Percentiles rank a stretch among this genome's conserved stretches.
These are phyloP conservation scores for Zhengitettix transpicula DNA, from an alignment of 2,888 invertebrate genomes.

Conservation along the genomic window DNA sequence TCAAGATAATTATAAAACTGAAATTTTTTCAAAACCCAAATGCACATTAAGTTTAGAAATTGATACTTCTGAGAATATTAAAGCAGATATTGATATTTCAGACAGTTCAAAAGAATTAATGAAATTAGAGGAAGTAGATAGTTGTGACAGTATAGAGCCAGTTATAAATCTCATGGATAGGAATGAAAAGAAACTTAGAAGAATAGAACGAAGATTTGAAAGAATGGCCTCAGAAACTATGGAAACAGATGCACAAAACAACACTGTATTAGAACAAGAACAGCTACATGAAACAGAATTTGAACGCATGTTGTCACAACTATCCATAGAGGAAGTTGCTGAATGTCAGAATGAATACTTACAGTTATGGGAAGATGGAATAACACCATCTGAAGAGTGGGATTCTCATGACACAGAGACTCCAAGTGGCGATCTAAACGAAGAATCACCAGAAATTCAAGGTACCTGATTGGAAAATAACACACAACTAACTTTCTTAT, in stretches of 20 bases:
- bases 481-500: not conserved
- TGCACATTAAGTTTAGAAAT: no score
- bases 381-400: constrained; percentile 15
- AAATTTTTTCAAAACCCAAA: not conserved
- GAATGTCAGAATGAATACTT: constrained; percentile 31
- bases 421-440: constrained; percentile 14
- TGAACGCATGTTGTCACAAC: constrained; percentile 30
- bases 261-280: constrained; percentile 23
- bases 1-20: constrained; percentile 15
- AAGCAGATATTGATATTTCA: constrained; percentile 9
- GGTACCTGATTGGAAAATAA: constrained; percentile 1
- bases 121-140: not conserved
- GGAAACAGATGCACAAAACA: constrained; percentile 19
- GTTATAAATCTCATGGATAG: constrained; percentile 19
- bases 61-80: not conserved
- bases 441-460: constrained; percentile 27
- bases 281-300: constrained; percentile 27
- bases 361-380: constrained; percentile 28
- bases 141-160: constrained; percentile 2
- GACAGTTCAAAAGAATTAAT: not conserved
- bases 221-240: constrained; percentile 28
- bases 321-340: constrained; percentile 32
- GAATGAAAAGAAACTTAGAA: constrained; percentile 25
- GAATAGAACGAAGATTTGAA: constrained; percentile 33
- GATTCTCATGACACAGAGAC: constrained; percentile 5